phyloP scores from a whole-genome alignment of 2,888 invertebrate species.

The Drosophila demipolita region DNA sequence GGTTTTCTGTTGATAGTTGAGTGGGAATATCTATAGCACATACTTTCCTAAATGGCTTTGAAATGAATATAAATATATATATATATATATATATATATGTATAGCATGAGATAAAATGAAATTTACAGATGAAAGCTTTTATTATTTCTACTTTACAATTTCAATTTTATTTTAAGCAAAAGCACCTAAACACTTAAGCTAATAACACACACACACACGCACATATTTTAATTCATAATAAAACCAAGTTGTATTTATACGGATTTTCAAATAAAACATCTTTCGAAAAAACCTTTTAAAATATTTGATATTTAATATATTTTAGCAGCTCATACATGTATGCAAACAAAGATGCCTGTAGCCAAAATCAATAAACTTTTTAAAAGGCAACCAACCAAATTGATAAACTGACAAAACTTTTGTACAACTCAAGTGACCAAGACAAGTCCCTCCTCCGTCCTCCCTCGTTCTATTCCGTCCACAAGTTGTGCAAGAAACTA shows the following conservation, averaged over 20 bases:
- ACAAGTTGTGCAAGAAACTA: constrained; percentile 1
- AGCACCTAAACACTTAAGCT: constrained; percentile 2
- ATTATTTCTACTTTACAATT: neutral
- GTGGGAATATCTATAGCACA: neutral
- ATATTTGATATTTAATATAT: constrained; percentile 17
- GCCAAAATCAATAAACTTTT: constrained; percentile 54
- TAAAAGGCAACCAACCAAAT: constrained; percentile 53
- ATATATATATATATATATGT: constrained; percentile 6
- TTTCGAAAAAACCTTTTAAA: constrained; percentile 1
- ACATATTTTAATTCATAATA: neutral
- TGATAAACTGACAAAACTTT: constrained; percentile 56
- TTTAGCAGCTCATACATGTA: neutral
- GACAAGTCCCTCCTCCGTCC: neutral
- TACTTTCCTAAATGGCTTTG: constrained; percentile 8
- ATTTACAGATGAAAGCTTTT: neutral
- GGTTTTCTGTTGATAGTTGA: neutral
- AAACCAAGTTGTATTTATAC: constrained; percentile 3
- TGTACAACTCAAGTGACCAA: constrained; percentile 34
- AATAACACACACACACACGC: neutral
- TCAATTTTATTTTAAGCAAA: neutral
- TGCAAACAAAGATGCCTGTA: constrained; percentile 5
- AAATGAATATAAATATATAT: constrained; percentile 14
- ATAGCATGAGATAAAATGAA: neutral
- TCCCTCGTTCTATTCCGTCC: neutral
- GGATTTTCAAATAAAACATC: neutral